Evolutionary conservation across 2,113 vertebrate species (phyloP).

Genomic region (Mystacornis crossleyi): DNA sequence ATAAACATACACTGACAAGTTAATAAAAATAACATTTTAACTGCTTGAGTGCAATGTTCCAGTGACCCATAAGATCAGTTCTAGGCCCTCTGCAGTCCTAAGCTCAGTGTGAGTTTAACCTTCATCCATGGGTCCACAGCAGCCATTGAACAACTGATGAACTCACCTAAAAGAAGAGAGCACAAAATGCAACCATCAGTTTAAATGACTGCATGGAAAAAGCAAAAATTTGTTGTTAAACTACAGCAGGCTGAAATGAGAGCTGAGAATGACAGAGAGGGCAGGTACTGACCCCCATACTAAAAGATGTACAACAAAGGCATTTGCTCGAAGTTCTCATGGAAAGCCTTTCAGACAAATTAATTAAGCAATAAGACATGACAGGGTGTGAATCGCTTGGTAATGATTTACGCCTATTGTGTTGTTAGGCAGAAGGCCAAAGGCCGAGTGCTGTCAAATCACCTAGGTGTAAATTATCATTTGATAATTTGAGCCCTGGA

Average conservation of each 20-base stretch:
- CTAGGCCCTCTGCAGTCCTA: neutral
- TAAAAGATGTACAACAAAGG: slow-evolving; percentile 45
- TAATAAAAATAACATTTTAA: slow-evolving; percentile 15
- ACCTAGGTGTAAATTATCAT: slow-evolving; percentile 75
- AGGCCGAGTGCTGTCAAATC: slow-evolving; percentile 73
- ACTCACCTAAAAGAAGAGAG: neutral
- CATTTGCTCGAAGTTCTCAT: slow-evolving; percentile 54
- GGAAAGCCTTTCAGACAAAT: slow-evolving; percentile 71
- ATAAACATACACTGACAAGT: neutral
- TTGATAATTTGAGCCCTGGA: slow-evolving; percentile 72
- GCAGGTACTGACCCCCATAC: neutral
- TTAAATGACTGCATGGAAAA: neutral
- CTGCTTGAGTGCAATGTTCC: neutral
- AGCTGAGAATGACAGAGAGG: slow-evolving; percentile 24
- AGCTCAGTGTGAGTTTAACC: neutral
- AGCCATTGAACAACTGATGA: neutral
- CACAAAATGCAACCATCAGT: neutral
- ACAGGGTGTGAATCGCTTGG: slow-evolving; percentile 72
- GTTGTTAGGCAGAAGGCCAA: slow-evolving; percentile 74
- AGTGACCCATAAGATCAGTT: neutral
- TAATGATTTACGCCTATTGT: slow-evolving; percentile 73
- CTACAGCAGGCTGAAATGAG: neutral
- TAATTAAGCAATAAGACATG: slow-evolving; percentile 75
- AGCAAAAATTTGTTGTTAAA: neutral
- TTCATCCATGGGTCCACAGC: neutral